Conservation (phyloP, 2,113 vertebrate genomes). For the Podarcis cretensis region DNA sequence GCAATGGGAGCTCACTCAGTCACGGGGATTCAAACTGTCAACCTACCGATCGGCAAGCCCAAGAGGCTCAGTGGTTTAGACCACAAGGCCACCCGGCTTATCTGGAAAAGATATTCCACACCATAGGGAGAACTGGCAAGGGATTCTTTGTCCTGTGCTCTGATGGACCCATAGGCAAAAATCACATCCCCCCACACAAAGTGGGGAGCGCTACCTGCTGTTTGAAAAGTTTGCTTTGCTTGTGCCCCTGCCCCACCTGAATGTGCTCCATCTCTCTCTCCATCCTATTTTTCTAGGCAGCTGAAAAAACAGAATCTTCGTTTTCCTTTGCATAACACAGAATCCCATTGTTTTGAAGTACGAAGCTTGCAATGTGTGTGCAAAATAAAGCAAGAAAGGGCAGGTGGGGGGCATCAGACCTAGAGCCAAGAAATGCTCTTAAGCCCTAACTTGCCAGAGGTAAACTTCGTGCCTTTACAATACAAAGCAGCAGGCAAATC, state of each 20-base stretch:
- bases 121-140: no score
- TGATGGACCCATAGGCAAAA: no score
- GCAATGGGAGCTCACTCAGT: no score
- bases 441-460: conserved; percentile 45
- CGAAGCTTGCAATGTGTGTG: not conserved
- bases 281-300: not conserved
- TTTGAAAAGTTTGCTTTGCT: not conserved
- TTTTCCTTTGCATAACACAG: not conserved
- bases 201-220: not conserved
- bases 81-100: no score
- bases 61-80: no score
- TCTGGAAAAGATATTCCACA: no score
- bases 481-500: conserved; percentile 34
- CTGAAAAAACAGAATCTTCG: not conserved
- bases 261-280: not conserved
- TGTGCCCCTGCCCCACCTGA: not conserved
- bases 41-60: no score
- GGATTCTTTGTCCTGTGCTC: no score
- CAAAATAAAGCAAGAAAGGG: not conserved
- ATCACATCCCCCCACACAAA: not conserved
- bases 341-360: conserved; percentile 1
- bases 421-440: conserved; percentile 21
- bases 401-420: not conserved
- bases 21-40: accelerated
- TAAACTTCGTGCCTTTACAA: conserved; percentile 11